These are phyloP conservation scores for Cataglyphis livida DNA, from an alignment of 2,888 invertebrate species.

Conservation along the genomic window DNA sequence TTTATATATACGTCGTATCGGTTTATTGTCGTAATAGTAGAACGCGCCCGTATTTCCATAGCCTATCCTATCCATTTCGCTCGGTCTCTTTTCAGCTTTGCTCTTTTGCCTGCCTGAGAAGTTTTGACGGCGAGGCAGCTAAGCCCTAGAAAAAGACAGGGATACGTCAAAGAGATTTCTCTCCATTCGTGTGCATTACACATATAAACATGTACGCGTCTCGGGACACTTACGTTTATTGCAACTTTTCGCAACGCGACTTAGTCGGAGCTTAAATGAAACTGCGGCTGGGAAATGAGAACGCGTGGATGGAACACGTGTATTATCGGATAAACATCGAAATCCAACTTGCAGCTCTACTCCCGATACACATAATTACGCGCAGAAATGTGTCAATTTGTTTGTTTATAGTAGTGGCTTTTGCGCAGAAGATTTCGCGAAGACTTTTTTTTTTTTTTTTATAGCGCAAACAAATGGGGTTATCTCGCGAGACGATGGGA, in stretches of 20 bases:
- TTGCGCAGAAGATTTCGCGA: not conserved
- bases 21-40: conserved; percentile 17
- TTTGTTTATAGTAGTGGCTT: conserved; percentile 8
- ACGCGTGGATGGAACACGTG: not conserved
- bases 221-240: conserved; percentile 29
- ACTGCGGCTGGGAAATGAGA: not conserved
- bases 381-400: conserved; percentile 9
- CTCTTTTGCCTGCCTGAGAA: conserved; percentile 39
- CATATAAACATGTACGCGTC: not conserved
- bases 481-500: not conserved
- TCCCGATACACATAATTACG: not conserved
- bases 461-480: not conserved
- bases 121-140: conserved; percentile 37
- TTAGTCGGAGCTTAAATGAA: not conserved
- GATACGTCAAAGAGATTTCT: conserved; percentile 42
- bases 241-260: not conserved
- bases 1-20: not conserved
- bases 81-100: conserved; percentile 25
- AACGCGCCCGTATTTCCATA: conserved; percentile 3
- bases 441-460: too few relatives aligned
- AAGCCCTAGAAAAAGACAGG: conserved; percentile 33
- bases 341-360: not conserved
- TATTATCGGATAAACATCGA: not conserved
- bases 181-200: not conserved
- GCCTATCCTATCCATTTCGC: not conserved